Base-by-base conservation (phyloP, 2,113 vertebrate species). In the Platichthys stellatus region DNA sequence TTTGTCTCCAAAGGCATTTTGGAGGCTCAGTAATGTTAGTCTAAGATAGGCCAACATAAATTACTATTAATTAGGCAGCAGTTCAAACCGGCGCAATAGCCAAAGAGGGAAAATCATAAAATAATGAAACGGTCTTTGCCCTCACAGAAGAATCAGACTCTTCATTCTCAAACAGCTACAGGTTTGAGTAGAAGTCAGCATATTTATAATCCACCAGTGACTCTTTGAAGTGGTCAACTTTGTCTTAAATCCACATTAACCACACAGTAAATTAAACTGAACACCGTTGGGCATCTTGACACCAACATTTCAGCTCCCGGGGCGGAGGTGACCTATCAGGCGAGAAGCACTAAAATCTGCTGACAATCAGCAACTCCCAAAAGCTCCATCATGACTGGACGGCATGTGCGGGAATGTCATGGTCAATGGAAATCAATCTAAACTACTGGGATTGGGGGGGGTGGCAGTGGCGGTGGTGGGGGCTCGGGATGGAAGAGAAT, bases 361-460 rank as follows among this genome's bases (percentile, higher is more conserved):
- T 93, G 92, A 94, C 88, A 89, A 89, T 91, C 90, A 91, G 80
- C 88, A 86, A 88, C 84, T 86, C 81, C 86, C 91, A 69, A 76
- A 83, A 88, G 88, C 91, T 88, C 87, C 83, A 80, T 91, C 84
- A 82, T 77, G 92, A 91, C 87, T 90, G 91, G 91, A 90, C 90
- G 76, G 88, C 91, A 90, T 92, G 89, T 90, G 83, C 85, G 89
- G 92, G 92, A 94, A 94, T 93, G 93, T 92, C 94, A 93, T 88
- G 90, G 92, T 89, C 90, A 93, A 92, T 93, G 90, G 90, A 94
- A 94, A 94, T 93, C 92, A 91, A 94, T 94, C 93, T 89, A 93
- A 93, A 93, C 93, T 90, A 91, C 90, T 87, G 88, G 87, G 92
- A 90, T 87, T 58, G 83, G 82, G 76, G 76, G 67, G 82, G 77